Conservation (phyloP, 2,797 vertebrate species). For the Acrossocheilus fasciatus region DNA sequence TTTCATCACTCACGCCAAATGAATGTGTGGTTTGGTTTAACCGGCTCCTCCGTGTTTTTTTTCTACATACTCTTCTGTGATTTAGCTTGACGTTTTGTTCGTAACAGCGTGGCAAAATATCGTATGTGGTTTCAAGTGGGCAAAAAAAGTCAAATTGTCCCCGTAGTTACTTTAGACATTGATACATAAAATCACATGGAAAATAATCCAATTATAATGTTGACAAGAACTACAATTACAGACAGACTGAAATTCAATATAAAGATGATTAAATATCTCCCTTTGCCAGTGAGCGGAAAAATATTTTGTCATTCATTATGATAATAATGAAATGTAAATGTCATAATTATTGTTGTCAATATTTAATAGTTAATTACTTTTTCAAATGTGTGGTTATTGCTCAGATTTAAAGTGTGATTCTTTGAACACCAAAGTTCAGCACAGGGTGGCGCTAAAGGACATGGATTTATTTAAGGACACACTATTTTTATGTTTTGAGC, state of each 20-base stretch:
- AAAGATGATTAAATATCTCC: not conserved
- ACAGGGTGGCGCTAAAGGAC: conserved; percentile 18
- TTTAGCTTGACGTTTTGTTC: conserved; percentile 6
- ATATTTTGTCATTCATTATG: conserved; percentile 5
- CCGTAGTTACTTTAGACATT: conserved; percentile 4
- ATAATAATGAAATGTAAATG: not conserved
- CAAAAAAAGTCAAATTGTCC: not conserved
- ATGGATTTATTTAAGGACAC: not conserved
- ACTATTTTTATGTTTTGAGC: not conserved
- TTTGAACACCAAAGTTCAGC: not conserved
- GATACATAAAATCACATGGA: not conserved
- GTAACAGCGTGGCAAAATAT: not conserved
- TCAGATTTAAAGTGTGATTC: not conserved
- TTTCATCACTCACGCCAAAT: conserved; percentile 29
- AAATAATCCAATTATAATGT: conserved; percentile 9
- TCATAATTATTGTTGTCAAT: too few species aligned
- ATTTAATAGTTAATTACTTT: not conserved
- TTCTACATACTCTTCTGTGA: not conserved
- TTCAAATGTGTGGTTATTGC: not conserved
- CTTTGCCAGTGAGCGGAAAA: not conserved
- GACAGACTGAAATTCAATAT: not conserved
- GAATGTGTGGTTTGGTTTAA: conserved; percentile 30
- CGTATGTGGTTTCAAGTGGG: conserved; percentile 5
- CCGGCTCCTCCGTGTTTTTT: conserved; percentile 8
- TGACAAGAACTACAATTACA: conserved; percentile 6